A percentile compares a stretch with the other conserved stretches of the same genome.
These are phyloP conservation scores for Enoplosus armatus DNA, from an alignment of 2,797 vertebrate genomes.

Conservation along the genomic window DNA sequence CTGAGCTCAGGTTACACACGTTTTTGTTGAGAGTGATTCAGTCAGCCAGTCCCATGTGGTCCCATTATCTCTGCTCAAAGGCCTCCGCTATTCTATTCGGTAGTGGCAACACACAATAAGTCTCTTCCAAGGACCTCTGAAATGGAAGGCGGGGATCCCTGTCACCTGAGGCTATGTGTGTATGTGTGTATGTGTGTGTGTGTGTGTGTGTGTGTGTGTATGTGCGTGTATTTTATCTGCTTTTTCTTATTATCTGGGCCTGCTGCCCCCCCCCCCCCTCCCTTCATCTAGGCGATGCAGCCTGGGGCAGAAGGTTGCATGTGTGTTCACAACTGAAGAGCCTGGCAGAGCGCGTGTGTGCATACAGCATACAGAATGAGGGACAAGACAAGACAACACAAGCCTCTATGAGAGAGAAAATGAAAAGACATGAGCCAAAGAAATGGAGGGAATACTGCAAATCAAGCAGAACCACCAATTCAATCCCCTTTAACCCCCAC, in stretches of 20 bases:
- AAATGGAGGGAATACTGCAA: background rate
- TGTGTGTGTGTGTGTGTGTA: slow-evolving; percentile 17
- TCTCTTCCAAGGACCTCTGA: slow-evolving; percentile 68
- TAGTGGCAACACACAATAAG: slow-evolving; percentile 67
- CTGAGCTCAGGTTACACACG: slow-evolving; percentile 73
- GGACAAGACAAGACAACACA: slow-evolving; percentile 19
- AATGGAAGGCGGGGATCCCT: slow-evolving; percentile 49
- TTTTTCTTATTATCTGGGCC: slow-evolving; percentile 56
- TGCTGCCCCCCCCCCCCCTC: slow-evolving; percentile 43
- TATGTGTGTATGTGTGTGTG: slow-evolving; percentile 1
- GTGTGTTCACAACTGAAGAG: slow-evolving; percentile 36
- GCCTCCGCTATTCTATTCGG: slow-evolving; percentile 48
- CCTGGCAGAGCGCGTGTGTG: slow-evolving; percentile 25
- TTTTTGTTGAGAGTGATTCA: slow-evolving; percentile 55
- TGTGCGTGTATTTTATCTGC: slow-evolving; percentile 24
- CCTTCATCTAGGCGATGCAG: slow-evolving; percentile 49
- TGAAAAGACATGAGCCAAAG: slow-evolving; percentile 18
- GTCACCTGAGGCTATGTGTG: slow-evolving; percentile 68
- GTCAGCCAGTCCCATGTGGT: slow-evolving; percentile 74
- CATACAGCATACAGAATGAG: slow-evolving; percentile 53
- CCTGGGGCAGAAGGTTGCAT: slow-evolving; percentile 49
- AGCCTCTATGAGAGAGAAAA: slow-evolving; percentile 34
- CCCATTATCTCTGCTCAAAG: slow-evolving; percentile 73
- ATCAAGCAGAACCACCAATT: slow-evolving; percentile 4
- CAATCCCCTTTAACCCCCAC: slow-evolving; percentile 10